phyloP scores from a whole-genome alignment of 2,888 invertebrate species.

The Eucriotettix oculatus region DNA sequence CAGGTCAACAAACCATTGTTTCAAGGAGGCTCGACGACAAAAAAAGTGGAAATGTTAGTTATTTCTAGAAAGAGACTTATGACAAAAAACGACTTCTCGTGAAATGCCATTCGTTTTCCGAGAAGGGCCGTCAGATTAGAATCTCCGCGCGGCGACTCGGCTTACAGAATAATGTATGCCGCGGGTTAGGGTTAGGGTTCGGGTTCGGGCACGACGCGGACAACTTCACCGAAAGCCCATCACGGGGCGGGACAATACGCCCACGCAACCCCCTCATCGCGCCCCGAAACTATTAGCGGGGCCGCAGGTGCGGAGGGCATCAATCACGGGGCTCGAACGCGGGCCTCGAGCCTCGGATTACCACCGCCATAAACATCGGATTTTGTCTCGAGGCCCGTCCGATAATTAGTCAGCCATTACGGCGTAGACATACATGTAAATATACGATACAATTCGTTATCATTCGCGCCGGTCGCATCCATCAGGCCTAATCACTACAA shows the following conservation, averaged over 20 bases:
- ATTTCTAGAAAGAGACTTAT: background rate
- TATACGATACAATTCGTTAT: constrained; percentile 2
- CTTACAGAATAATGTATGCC: background rate
- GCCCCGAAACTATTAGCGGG: too few species aligned
- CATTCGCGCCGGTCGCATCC: constrained; percentile 1
- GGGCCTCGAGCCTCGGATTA: too few species aligned
- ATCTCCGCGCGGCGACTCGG: background rate
- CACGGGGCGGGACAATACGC: background rate
- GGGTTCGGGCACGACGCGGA: background rate
- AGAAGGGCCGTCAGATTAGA: background rate
- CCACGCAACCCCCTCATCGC: too few species aligned
- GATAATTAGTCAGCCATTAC: background rate
- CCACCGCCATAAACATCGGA: too few species aligned
- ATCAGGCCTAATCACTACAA: constrained; percentile 33
- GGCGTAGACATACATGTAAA: background rate
- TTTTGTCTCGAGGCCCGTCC: too few species aligned
- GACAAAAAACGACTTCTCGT: background rate
- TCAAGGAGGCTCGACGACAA: background rate
- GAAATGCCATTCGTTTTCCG: background rate
- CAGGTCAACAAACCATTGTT: background rate
- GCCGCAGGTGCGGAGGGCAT: too few species aligned
- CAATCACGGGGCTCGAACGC: too few species aligned
- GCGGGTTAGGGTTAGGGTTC: background rate
- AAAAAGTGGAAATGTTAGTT: background rate
- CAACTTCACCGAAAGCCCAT: background rate